Evolutionary conservation across 2,888 invertebrate species (phyloP), one percentile per base, ranked within the genome.

Genomic region (Poecilobothrus nobilitatus): DNA sequence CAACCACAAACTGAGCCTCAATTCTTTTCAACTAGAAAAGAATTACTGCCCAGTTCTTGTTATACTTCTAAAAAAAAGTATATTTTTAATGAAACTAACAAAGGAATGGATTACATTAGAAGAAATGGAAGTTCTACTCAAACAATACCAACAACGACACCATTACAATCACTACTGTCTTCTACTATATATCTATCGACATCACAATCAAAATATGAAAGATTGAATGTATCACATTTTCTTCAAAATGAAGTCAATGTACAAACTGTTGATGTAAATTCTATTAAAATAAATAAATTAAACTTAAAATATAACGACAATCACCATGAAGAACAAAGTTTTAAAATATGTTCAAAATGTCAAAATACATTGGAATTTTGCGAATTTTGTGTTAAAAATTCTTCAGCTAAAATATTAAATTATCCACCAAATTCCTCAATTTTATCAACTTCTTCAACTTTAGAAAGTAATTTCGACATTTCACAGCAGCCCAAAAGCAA

Each of bases 311-410:
- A 37, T 10, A 37, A 37, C 1, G 7, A 37, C 37, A 5, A 37
- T 7, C 37, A 37, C 5, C 2, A 8, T 12, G 7, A 37, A 37
- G 1, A 37, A 8, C 2, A 37, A 37, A 37, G 1, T 37, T 7
- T 7, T 12, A 72, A 72, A 37, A 63, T 73, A 65, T 79, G 79
- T 70, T 70, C 72, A 65, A 78, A 77, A 68, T 79, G 79, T 70
- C 76, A 76, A 68, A 78, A 77, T 69, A 76, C 69, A 63, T 78
- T 76, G 69, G 78, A 77, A 73, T 76, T 76, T 68, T 79, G 79
- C 71, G 78, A 79, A 73, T 79, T 78, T 76, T 79, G 79, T 72
- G 74, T 76, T 68, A 77, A 76, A 76, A 78, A 77, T 76, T 75
- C 74, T 66, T n/a, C 9, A 21, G 53, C 37, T 67, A 53, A 6